Base-by-base conservation (phyloP, 2,888 invertebrate species). In the Tromatobia lineatoria region DNA sequence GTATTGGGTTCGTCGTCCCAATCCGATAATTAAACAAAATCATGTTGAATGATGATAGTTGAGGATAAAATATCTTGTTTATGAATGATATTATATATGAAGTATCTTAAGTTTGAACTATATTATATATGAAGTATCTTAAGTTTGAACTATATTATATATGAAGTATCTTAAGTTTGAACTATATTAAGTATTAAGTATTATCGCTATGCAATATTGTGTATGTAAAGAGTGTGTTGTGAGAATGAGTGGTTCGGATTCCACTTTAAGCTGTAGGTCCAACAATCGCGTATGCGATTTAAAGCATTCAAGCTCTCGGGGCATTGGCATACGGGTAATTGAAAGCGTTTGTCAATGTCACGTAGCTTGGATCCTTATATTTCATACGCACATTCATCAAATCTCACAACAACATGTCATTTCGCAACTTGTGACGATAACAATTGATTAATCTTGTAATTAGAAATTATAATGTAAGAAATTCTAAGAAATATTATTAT, bases 221-320 rank as follows among this genome's bases (percentile, higher is more conserved):
- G 15, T 47, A 0, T 45, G n/a, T 20, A 25, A 47, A 38, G 34
- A 38, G 66, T 67, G 66, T 45, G 66, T 66, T 42, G 23, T 66
- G 66, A 42, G 66, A 47, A 7, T 66, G 66, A 66, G 66, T 45
- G 25, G 66, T 66, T 42, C 47, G 66, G 23, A 45, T 13, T 20
- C 66, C 47, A 66, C 47, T 66, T 23, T 25, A 66, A 66, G 25
- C 47, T 13, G 66, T 20, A 66, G 45, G 66, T 47, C 66, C 66
- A 66, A 23, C 6, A 47, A 45, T 66, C 23, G 66, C 45, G 23
- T 66, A 47, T 66, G 45, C 45, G 47, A 45, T 66, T 66, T 66
- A 66, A 25, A 20, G 45, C 23, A 18, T 61, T 61, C 61, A 20
- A 64, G 42, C 64, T 64, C 34, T 64, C n/a, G 64, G 42, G 42